phyloP scores from a whole-genome alignment of 2,888 invertebrate species.

The Ariolimax columbianus region DNA sequence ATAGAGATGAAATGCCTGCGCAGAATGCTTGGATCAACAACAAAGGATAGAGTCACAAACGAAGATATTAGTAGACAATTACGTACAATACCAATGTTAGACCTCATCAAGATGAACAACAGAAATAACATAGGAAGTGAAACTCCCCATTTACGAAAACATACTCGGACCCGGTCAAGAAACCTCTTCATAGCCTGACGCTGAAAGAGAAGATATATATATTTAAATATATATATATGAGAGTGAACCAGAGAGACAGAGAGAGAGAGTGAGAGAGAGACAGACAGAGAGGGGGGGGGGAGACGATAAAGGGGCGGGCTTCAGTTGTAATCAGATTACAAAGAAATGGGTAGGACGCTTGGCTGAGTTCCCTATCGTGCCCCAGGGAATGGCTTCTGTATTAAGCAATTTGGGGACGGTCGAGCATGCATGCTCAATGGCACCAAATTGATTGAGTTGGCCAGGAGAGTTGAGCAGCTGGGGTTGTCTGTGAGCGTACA shows the following conservation, averaged over 20 bases:
- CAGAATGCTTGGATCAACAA: too few species aligned
- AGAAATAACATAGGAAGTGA: too few species aligned
- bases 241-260: neutral
- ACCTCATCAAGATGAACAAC: too few species aligned
- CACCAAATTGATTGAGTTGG: constrained; percentile 10
- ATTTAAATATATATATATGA: neutral
- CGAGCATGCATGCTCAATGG: constrained; percentile 7
- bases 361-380: neutral
- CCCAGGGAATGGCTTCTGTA: constrained; percentile 28
- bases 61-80: too few species aligned
- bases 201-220: neutral
- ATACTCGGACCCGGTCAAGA: too few species aligned
- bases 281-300: constrained; percentile 4
- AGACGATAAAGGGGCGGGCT: neutral
- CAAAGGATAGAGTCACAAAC: too few species aligned
- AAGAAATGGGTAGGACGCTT: constrained; percentile 5
- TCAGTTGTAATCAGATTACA: constrained; percentile 27
- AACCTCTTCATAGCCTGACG: too few species aligned
- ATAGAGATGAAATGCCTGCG: too few species aligned
- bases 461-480: neutral
- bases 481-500: too few species aligned
- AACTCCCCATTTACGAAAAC: too few species aligned
- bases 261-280: constrained; percentile 8
- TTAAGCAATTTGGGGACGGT: constrained; percentile 19
- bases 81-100: too few species aligned